These are phyloP conservation scores for Acanthosoma haemorrhoidale DNA, from an alignment of 2,888 invertebrate species.

Conservation along the genomic window DNA sequence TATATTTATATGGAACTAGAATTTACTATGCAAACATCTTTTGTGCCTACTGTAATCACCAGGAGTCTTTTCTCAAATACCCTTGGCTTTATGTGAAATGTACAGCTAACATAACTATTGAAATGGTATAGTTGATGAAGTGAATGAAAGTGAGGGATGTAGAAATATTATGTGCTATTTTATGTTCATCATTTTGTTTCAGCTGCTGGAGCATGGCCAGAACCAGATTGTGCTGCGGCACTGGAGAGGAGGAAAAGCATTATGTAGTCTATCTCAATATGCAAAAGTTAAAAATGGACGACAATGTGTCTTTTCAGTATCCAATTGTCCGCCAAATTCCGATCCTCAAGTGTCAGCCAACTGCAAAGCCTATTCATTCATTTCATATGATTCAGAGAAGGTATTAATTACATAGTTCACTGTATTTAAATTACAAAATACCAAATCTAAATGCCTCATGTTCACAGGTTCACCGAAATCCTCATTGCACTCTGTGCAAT, in stretches of 20 bases:
- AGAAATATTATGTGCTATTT: not conserved
- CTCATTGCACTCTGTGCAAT: slow-evolving; percentile 30
- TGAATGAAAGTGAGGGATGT: not conserved
- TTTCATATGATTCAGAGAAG: not conserved
- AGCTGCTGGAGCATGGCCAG: slow-evolving; percentile 1
- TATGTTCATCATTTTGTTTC: not conserved
- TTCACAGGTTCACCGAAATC: slow-evolving; percentile 25
- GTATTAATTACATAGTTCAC: not conserved
- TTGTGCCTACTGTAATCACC: slow-evolving; percentile 47
- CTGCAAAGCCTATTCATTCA: not conserved
- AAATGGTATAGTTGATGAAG: not conserved
- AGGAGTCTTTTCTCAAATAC: not conserved
- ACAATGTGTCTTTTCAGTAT: not conserved
- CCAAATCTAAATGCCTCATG: not conserved
- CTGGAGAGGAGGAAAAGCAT: not conserved
- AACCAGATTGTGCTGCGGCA: not conserved
- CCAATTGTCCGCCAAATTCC: not conserved
- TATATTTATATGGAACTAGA: slow-evolving; percentile 41
- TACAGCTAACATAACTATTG: not conserved
- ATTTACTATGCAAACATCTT: slow-evolving; percentile 45
- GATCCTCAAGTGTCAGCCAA: not conserved
- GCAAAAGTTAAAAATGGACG: not conserved
- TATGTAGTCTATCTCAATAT: not conserved
- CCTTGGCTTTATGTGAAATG: not conserved
- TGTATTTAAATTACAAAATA: not conserved